Percentiles rank a stretch among this genome's conserved stretches.
Evolutionary conservation across 2,797 vertebrate species (phyloP).

Genomic region (Myiotriccus ornatus): DNA sequence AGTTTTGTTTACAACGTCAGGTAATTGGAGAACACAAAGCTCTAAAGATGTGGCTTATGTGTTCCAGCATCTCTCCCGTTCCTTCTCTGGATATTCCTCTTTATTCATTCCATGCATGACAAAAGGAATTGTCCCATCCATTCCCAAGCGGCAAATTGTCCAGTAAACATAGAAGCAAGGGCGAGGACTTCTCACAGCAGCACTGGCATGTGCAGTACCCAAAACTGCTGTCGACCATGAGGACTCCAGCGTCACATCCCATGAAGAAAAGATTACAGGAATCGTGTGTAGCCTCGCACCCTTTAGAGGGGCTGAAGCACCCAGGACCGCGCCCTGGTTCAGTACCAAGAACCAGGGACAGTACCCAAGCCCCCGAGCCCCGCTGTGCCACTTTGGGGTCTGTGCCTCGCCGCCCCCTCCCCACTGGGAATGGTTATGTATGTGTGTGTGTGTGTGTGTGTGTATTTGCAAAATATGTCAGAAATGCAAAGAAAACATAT

Average conservation of each 20-base stretch:
- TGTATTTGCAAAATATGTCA: not conserved
- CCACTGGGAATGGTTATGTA: not conserved
- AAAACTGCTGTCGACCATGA: fast-evolving
- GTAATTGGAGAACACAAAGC: not conserved
- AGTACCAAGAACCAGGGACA: slow-evolving; percentile 48
- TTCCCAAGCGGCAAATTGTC: not conserved
- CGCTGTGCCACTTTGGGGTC: not conserved
- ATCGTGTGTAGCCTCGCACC: fast-evolving
- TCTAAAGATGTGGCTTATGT: not conserved
- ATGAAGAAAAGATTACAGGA: fast-evolving
- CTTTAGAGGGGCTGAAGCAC: fast-evolving
- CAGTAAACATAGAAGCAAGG: not conserved
- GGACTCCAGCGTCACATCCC: fast-evolving
- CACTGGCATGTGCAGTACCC: fast-evolving
- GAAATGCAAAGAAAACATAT: not conserved
- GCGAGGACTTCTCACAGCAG: not conserved
- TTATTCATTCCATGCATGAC: not conserved
- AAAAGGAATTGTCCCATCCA: not conserved
- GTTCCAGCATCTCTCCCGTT: not conserved
- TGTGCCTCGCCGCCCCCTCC: no score
- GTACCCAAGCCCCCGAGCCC: not conserved
- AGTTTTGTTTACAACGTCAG: not conserved
- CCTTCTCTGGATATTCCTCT: not conserved
- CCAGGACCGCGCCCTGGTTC: fast-evolving
- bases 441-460: fast-evolving